Percentiles rank a stretch among this genome's conserved stretches.
Evolutionary conservation across 2,113 vertebrate genomes (phyloP).

Genomic region (Ictalurus furcatus): DNA sequence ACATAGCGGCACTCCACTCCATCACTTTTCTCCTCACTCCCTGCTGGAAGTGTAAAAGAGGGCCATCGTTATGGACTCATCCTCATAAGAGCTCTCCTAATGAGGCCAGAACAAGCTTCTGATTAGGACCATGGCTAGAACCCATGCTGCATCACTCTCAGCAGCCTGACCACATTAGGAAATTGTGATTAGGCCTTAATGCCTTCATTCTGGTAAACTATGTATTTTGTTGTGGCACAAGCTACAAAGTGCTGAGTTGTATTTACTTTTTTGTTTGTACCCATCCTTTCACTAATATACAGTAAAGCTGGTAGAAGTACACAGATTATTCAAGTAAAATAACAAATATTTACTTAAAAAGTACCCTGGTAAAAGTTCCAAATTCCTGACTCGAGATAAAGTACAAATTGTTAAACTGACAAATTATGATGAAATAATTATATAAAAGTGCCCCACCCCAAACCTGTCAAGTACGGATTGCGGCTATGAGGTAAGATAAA

Average conservation of each 20-base stretch:
- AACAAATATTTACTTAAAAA: neutral
- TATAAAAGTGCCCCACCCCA: no score
- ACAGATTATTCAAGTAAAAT: neutral
- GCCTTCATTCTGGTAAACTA: constrained; percentile 10
- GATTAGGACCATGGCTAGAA: constrained; percentile 21
- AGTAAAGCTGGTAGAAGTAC: no score
- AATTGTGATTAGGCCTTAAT: constrained; percentile 36
- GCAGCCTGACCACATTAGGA: constrained; percentile 35
- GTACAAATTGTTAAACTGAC: neutral
- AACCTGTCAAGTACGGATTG: no score
- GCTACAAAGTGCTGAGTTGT: constrained; percentile 9
- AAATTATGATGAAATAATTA: no score
- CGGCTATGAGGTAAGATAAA: no score
- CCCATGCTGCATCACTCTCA: constrained; percentile 24
- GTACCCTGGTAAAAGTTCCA: neutral
- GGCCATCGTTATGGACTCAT: constrained; percentile 14
- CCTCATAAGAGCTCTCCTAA: constrained; percentile 17
- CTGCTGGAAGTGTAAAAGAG: constrained; percentile 25
- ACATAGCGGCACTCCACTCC: constrained; percentile 19
- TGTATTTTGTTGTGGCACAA: constrained; percentile 6
- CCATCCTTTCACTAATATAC: neutral
- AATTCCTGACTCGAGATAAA: neutral
- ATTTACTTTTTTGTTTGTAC: neutral
- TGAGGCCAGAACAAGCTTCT: constrained; percentile 17
- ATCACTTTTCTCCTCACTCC: constrained; percentile 7